Conservation (phyloP, 2,888 invertebrate species). For the Hololepta plana region DNA sequence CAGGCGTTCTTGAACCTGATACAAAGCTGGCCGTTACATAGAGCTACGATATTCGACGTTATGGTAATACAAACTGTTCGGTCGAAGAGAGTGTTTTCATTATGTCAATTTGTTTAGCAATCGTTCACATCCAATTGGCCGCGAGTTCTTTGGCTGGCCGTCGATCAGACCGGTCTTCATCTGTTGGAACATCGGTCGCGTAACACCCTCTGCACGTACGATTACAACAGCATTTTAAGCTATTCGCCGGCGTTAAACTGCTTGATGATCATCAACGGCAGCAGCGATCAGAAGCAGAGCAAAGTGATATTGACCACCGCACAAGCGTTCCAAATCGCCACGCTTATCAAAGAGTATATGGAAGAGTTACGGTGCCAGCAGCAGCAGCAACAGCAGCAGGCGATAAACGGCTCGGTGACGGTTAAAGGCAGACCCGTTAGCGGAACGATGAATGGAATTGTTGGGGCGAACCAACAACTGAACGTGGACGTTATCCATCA, state of each 20-base stretch:
- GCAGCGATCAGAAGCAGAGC: slow-evolving; percentile 79
- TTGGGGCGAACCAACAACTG: no score
- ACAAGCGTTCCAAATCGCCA: slow-evolving; percentile 84
- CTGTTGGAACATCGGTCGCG: slow-evolving; percentile 75
- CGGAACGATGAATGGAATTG: no score
- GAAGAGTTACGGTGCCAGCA: no score
- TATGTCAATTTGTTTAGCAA: slow-evolving; percentile 41
- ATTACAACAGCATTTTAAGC: slow-evolving; percentile 74
- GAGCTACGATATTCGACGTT: slow-evolving; percentile 87
- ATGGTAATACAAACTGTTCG: slow-evolving; percentile 41
- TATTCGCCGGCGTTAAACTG: slow-evolving; percentile 86
- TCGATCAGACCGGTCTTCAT: slow-evolving; percentile 83
- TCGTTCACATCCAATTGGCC: slow-evolving; percentile 94
- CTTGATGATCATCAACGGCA: slow-evolving; percentile 82
- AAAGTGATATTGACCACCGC: slow-evolving; percentile 82
- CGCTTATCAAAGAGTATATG: slow-evolving; percentile 77
- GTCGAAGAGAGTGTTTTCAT: neutral
- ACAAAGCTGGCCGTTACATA: slow-evolving; percentile 83
- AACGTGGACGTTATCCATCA: no score
- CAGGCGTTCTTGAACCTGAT: slow-evolving; percentile 85
- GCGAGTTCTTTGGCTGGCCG: slow-evolving; percentile 77
- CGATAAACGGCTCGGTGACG: no score
- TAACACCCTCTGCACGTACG: slow-evolving; percentile 78
- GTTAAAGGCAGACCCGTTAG: no score
- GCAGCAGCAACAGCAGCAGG: no score